Base-by-base conservation (phyloP, 2,113 vertebrate genomes). In the human region DNA sequence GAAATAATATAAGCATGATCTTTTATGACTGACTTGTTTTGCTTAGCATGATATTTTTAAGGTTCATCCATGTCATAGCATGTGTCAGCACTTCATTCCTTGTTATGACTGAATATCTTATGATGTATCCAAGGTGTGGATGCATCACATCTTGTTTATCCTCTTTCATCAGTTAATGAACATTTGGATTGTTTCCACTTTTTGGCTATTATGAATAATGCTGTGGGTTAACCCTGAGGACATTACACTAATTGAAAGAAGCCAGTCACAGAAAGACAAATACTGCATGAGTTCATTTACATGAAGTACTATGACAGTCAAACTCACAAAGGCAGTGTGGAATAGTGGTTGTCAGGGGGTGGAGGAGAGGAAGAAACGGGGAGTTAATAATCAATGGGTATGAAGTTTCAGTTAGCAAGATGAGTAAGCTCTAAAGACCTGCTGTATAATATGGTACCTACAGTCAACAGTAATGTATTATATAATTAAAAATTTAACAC, bases 1-100 rank as follows among this genome's bases (percentile, higher is more conserved):
- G 2, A 43, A n/a, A 27, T 13, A 18, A 13, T 48, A 22, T 23
- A 38, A 12, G 8, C 3, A 17, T 32, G 0, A 9, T 35, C 27
- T 66, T 89, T 61, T 17, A n/a, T 55, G 13, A 61, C 5, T 61
- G 16, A 6, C 6, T 75, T 43, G 13, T 64, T 75, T 57, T 27
- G 55, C 11, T 55, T 40, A 40, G 45, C 3, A 35, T 5, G 25
- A 20, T 57, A 6, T 45, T 20, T 64, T 84, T 30, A 22, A 72
- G 32, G 4, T 57, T 75, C 35, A 6, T 32, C 68, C 32, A 27
- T 61, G 14, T 16, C 38, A 3, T 13, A 13, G 52, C 30, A 75
- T 38, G 14, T 18, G 16, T 20, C 18, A 59, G 8, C 32, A 20
- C 6, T 57, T 68, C 45, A n/a, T 52, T 83, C 38, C 55, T 57